A percentile compares a stretch with the other conserved stretches of the same genome.
phyloP scores from a whole-genome alignment of 2,797 vertebrate genomes.

The Chloroceryle amazona region DNA sequence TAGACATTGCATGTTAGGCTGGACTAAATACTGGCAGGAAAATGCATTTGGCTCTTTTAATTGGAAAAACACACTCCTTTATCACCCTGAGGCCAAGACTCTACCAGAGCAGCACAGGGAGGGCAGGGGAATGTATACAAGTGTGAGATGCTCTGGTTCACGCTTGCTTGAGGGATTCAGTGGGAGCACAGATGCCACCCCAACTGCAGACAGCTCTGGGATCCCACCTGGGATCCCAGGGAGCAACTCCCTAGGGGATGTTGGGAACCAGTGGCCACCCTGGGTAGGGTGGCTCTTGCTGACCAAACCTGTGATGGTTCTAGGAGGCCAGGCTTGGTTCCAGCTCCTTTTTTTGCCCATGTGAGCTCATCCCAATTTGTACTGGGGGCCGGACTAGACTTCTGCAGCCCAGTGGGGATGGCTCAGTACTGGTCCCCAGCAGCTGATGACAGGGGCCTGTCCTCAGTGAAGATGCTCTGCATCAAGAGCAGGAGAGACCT shows the following conservation, averaged over 20 bases:
- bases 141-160: not conserved
- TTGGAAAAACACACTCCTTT: conserved; percentile 66
- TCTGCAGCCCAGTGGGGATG: rapidly evolving
- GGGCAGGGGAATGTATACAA: not conserved
- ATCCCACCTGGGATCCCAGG: not conserved
- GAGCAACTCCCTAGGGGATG: rapidly evolving
- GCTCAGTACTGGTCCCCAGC: not conserved
- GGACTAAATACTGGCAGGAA: conserved; percentile 57
- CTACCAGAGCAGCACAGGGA: not conserved
- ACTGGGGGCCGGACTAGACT: rapidly evolving
- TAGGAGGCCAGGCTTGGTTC: not conserved
- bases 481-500: not conserved
- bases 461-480: not conserved
- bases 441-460: rapidly evolving
- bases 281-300: not conserved
- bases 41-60: conserved; percentile 65
- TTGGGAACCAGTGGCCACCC: not conserved
- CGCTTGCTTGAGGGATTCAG: rapidly evolving
- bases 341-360: not conserved
- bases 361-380: rapidly evolving
- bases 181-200: not conserved
- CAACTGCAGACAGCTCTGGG: not conserved
- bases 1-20: conserved; percentile 43
- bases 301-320: rapidly evolving
- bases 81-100: conserved; percentile 48